Evolutionary conservation across 2,797 vertebrate species (phyloP).

Genomic region (Vespertilio murinus): DNA sequence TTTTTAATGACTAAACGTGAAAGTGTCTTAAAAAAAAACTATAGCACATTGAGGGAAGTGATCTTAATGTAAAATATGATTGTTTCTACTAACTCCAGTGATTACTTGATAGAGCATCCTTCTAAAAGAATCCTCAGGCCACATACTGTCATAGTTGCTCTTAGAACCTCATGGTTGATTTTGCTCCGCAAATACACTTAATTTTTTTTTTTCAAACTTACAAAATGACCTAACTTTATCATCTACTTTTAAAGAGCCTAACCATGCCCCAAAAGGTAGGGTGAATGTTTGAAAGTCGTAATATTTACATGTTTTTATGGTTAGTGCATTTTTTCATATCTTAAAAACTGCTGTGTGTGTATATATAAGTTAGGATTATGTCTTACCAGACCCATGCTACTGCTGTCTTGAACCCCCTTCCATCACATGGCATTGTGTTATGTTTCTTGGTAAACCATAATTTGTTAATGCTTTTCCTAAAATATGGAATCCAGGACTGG

Average conservation of each 20-base stretch:
- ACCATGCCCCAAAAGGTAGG: background rate
- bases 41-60: background rate
- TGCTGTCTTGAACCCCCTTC: background rate
- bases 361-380: background rate
- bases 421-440: background rate
- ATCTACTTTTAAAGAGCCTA: background rate
- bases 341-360: background rate
- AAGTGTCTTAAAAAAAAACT: background rate
- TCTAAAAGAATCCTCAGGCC: background rate
- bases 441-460: background rate
- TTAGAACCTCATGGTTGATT: background rate
- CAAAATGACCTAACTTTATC: background rate
- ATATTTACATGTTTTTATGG: background rate
- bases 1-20: background rate
- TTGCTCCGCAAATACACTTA: background rate
- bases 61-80: background rate
- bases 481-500: background rate
- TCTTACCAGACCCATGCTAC: background rate
- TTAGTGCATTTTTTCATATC: background rate
- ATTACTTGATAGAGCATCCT: background rate
- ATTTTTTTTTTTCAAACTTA: background rate
- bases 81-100: background rate
- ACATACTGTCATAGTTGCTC: background rate
- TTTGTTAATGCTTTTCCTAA: background rate
- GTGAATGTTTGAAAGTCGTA: background rate